A percentile compares a stretch with the other conserved stretches of the same genome.
These are phyloP conservation scores for Lithophane socia DNA, from an alignment of 2,888 invertebrate species.

Conservation along the genomic window DNA sequence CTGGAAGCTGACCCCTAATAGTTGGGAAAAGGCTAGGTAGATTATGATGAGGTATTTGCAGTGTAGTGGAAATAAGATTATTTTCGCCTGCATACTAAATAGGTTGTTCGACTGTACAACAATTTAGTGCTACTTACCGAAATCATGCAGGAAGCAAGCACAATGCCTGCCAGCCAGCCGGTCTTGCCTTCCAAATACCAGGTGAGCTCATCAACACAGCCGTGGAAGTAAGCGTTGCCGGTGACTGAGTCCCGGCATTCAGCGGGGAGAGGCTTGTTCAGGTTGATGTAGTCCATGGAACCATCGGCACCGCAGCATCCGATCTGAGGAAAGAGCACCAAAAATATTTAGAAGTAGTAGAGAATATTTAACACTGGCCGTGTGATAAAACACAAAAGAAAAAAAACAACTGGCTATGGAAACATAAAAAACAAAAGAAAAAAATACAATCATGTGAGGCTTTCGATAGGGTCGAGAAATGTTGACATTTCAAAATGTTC, in stretches of 20 bases:
- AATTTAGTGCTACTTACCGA: conserved; percentile 91
- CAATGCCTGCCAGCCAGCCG: conserved; percentile 95
- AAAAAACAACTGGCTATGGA: too few species aligned
- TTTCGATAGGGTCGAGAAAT: neutral
- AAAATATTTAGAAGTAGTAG: neutral
- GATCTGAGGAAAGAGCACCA: conserved; percentile 89
- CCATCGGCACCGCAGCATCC: conserved; percentile 98
- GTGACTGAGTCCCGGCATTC: conserved; percentile 97
- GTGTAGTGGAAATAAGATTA: neutral
- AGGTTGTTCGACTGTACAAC: neutral
- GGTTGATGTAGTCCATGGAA: conserved; percentile 94
- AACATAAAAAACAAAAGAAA: neutral
- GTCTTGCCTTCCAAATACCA: conserved; percentile 96
- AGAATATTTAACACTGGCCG: neutral
- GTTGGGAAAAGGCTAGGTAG: neutral
- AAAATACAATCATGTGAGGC: neutral
- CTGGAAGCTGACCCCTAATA: neutral
- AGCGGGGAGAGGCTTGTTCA: conserved; percentile 94
- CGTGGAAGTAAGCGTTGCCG: conserved; percentile 96
- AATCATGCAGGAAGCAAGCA: conserved; percentile 94
- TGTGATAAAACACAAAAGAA: neutral
- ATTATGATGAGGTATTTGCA: neutral
- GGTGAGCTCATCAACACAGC: conserved; percentile 96
- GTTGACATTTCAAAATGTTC: neutral
- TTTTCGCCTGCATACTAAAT: neutral